Conservation (phyloP, 2,797 vertebrate species). For the Botia kubotai region DNA sequence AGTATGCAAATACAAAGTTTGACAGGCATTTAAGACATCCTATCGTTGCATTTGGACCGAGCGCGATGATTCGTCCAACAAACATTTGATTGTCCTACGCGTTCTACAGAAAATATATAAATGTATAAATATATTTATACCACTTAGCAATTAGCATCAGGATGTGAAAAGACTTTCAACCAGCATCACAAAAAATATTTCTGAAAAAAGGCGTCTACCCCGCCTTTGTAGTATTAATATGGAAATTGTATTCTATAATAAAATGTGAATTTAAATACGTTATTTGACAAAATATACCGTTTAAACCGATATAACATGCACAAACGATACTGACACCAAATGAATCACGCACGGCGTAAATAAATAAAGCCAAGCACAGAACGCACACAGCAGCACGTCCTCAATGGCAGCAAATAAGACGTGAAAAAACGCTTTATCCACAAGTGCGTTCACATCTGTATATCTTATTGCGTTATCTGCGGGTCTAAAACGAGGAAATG, state of each 20-base stretch:
- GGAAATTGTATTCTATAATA: background rate
- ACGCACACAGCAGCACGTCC: background rate
- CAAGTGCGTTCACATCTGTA: conserved; percentile 20
- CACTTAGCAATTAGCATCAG: no score
- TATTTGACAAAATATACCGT: background rate
- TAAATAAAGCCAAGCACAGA: background rate
- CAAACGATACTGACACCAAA: no score
- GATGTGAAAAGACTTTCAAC: no score
- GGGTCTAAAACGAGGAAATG: background rate
- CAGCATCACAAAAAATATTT: no score
- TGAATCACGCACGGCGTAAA: background rate
- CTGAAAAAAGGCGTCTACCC: no score
- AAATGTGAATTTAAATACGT: background rate
- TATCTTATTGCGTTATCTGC: background rate
- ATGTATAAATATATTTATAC: no score
- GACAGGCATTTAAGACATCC: no score
- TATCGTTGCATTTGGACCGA: no score
- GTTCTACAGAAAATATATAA: no score
- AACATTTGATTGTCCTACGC: no score
- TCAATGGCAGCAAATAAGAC: conserved; percentile 23
- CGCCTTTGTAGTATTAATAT: background rate
- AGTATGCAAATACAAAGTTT: no score
- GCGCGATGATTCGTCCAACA: no score
- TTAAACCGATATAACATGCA: background rate
- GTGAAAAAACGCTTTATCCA: background rate